These are phyloP conservation scores for Alexandromys fortis DNA, from an alignment of 2,113 vertebrate species.

Conservation along the genomic window DNA sequence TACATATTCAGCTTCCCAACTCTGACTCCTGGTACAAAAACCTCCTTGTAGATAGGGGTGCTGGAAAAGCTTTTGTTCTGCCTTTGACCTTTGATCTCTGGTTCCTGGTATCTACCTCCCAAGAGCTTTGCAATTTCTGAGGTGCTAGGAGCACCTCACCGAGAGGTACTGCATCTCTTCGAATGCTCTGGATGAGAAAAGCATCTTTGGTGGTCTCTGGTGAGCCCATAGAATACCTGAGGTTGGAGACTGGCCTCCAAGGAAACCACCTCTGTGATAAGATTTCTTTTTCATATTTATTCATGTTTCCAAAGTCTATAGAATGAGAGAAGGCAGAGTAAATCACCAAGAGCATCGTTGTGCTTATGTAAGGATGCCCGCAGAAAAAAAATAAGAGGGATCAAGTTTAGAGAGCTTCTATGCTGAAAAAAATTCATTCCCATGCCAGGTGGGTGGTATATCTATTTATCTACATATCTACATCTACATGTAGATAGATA, in stretches of 20 bases:
- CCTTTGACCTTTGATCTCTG: not conserved
- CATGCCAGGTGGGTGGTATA: not conserved
- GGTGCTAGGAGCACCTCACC: not conserved
- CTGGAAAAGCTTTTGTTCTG: not conserved
- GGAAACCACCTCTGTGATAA: not conserved
- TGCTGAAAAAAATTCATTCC: not conserved
- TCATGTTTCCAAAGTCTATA: not conserved
- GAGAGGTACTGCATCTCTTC: not conserved
- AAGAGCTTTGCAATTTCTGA: not conserved
- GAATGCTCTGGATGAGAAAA: not conserved
- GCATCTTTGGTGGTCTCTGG: not conserved
- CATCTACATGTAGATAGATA: too few relatives aligned
- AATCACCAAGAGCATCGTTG: not conserved
- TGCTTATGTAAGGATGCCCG: not conserved
- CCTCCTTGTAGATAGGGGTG: not conserved
- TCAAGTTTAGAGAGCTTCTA: not conserved
- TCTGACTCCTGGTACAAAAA: not conserved
- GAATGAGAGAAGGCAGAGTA: not conserved
- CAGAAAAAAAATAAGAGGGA: not conserved
- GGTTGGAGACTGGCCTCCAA: not conserved
- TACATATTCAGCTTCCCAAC: not conserved
- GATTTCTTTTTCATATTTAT: not conserved
- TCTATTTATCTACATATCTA: too few relatives aligned
- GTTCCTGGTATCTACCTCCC: not conserved
- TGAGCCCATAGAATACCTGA: not conserved